Evolutionary conservation across 1,140 invertebrate species (phyloP).

Genomic region (Lethrus apterus): DNA sequence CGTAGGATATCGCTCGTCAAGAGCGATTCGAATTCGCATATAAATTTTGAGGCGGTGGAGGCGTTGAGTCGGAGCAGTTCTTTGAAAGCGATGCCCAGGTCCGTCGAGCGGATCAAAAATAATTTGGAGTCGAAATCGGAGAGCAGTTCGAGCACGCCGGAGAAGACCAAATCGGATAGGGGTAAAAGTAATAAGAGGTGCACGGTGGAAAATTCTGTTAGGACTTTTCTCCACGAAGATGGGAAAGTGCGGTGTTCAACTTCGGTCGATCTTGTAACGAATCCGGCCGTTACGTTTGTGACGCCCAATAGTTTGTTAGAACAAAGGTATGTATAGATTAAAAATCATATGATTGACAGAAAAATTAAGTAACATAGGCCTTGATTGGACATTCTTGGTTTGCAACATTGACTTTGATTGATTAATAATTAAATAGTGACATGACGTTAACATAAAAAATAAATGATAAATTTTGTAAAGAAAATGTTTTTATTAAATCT

Average conservation of each 20-base stretch:
- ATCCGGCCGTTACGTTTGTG: conserved; percentile 37
- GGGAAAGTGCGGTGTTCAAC: conserved; percentile 30
- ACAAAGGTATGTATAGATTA: too few species aligned
- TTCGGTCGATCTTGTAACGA: conserved; percentile 30
- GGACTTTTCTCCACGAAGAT: conserved; percentile 10
- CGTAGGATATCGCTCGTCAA: conserved; percentile 11
- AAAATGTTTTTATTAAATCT: too few species aligned
- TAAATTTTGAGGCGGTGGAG: conserved; percentile 26
- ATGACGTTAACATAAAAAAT: too few species aligned
- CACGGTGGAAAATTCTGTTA: neutral
- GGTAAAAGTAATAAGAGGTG: conserved; percentile 3
- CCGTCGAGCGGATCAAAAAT: conserved; percentile 26
- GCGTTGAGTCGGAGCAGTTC: conserved; percentile 27
- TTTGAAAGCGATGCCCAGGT: conserved; percentile 25
- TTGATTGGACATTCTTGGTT: too few species aligned
- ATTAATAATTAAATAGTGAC: too few species aligned
- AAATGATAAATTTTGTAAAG: too few species aligned
- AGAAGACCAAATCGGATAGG: conserved; percentile 17
- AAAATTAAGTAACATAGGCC: too few species aligned
- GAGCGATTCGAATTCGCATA: conserved; percentile 16
- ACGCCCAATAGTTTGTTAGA: conserved; percentile 30
- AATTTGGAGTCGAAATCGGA: conserved; percentile 29
- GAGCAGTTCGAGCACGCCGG: conserved; percentile 31
- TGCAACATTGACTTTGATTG: too few species aligned
- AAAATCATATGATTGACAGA: too few species aligned